Evolutionary conservation across 2,797 vertebrate genomes (phyloP), one percentile per base, ranked within the genome.

Genomic region (Aulostomus chinensis): DNA sequence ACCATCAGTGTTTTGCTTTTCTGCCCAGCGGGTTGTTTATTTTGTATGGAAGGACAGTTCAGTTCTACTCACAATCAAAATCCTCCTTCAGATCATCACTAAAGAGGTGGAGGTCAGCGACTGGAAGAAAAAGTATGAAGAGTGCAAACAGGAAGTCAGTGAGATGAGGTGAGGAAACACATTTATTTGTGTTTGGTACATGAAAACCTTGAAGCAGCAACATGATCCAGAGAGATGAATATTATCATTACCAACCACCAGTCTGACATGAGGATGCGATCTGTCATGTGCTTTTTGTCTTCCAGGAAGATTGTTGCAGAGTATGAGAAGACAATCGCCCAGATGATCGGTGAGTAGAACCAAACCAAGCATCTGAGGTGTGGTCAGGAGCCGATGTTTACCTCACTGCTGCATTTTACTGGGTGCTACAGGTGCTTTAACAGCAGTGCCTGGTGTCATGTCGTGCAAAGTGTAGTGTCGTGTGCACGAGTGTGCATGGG

Each of bases 271-370:
- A n/a, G n/a, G n/a, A n/a, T n/a, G n/a, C n/a, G n/a, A n/a, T n/a
- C n/a, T n/a, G n/a, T 24, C 12, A 10, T 22, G 5, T 56, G 9
- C 56, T 60, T 45, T 56, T 10, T 6, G 3, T 28, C 14, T 68
- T 68, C 17, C 57, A 99, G 97, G 85, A 98, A 96, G 80, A 96
- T 99, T 7, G 96, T 98, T 62, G 93, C 95, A 7, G 97, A 99
- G 80, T 99, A 98, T 21, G 96, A 98, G 76, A 98, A 96, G 86
- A 98, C 97, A 1, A 96, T 99, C 21, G 94, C 95, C 38, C 96
- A 99, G 84, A 98, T 99, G 96, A 98, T 98, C 22, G 96, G 97
- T 99, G 78, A 90, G 94, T 84, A 17, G 18, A 5, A n/a, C n/a
- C n/a, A 40, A 7, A 12, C 9, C 25, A 29, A 9, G n/a, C n/a